Evolutionary conservation across 2,113 vertebrate species (phyloP).

Genomic region (Gambusia holbrooki): DNA sequence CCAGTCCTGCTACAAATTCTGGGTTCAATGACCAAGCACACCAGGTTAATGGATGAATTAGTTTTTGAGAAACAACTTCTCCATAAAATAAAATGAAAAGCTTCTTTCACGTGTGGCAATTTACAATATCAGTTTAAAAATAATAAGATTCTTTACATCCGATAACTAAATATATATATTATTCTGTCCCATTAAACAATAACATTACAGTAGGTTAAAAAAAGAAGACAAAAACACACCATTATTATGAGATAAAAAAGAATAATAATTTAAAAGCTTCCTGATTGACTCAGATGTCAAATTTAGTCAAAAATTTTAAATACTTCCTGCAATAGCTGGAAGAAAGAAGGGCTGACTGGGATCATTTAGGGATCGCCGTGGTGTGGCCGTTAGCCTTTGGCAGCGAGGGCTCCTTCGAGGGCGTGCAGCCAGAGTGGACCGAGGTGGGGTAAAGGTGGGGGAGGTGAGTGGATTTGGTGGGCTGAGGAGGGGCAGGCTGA

Average conservation of each 20-base stretch:
- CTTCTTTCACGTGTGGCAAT: conserved; percentile 19
- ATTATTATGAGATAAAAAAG: conserved; percentile 50
- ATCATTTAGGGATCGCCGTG: conserved; percentile 46
- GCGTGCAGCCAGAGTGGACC: conserved; percentile 35
- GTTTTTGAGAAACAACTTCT: neutral
- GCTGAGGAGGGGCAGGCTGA: conserved; percentile 59
- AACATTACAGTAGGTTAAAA: conserved; percentile 42
- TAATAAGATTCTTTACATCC: conserved; percentile 29
- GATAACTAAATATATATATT: conserved; percentile 28
- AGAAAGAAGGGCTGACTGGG: neutral
- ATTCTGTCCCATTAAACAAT: conserved; percentile 31
- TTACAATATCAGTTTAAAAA: conserved; percentile 47
- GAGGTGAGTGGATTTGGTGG: conserved; percentile 58
- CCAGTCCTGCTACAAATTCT: no score
- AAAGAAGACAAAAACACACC: conserved; percentile 14
- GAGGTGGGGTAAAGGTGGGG: conserved; percentile 22
- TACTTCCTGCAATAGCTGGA: neutral
- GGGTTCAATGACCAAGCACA: no score
- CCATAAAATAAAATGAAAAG: neutral
- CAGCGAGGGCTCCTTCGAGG: conserved; percentile 40
- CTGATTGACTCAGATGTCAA: conserved; percentile 59
- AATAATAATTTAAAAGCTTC: conserved; percentile 46
- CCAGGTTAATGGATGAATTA: neutral
- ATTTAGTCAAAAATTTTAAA: conserved; percentile 22
- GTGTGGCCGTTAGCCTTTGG: conserved; percentile 42